Conservation (phyloP, 2,888 invertebrate genomes). For the Megamerina dolium region DNA sequence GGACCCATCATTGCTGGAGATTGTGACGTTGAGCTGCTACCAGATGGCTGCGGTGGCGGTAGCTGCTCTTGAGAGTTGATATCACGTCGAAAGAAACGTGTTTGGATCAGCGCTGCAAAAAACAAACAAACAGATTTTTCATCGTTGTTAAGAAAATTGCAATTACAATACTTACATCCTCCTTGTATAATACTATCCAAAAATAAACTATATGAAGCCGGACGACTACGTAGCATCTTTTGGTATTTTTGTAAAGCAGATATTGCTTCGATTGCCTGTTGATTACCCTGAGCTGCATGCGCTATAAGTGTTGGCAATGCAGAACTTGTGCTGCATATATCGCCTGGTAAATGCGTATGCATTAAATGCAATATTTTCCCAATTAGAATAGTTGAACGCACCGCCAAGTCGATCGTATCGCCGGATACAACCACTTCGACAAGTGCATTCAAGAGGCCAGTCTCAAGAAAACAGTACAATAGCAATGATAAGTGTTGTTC, state of each 20-base stretch:
- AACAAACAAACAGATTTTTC: background rate
- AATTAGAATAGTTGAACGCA: slow-evolving; percentile 83
- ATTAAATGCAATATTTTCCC: slow-evolving; percentile 83
- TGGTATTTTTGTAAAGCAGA: slow-evolving; percentile 73
- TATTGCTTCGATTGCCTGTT: slow-evolving; percentile 76
- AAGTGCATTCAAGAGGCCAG: slow-evolving; percentile 79
- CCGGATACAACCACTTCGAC: slow-evolving; percentile 87
- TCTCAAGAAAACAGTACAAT: slow-evolving; percentile 81
- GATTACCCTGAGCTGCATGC: slow-evolving; percentile 71
- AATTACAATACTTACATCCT: slow-evolving; percentile 34
- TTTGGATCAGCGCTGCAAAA: slow-evolving; percentile 41
- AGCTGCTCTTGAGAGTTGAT: slow-evolving; percentile 40
- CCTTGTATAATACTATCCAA: slow-evolving; percentile 71
- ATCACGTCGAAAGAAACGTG: slow-evolving; percentile 47
- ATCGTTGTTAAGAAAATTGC: background rate
- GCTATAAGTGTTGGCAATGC: slow-evolving; percentile 77
- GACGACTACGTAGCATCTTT: slow-evolving; percentile 72
- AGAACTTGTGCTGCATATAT: slow-evolving; percentile 76
- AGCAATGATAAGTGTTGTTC: slow-evolving; percentile 87
- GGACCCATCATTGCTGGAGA: background rate
- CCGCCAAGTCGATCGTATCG: slow-evolving; percentile 76
- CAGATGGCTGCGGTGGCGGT: slow-evolving; percentile 13
- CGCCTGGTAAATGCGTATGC: slow-evolving; percentile 78
- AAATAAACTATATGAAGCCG: slow-evolving; percentile 76
- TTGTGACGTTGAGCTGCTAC: no score